Conservation (phyloP, 2,888 invertebrate genomes). For the Dusona sp. region DNA sequence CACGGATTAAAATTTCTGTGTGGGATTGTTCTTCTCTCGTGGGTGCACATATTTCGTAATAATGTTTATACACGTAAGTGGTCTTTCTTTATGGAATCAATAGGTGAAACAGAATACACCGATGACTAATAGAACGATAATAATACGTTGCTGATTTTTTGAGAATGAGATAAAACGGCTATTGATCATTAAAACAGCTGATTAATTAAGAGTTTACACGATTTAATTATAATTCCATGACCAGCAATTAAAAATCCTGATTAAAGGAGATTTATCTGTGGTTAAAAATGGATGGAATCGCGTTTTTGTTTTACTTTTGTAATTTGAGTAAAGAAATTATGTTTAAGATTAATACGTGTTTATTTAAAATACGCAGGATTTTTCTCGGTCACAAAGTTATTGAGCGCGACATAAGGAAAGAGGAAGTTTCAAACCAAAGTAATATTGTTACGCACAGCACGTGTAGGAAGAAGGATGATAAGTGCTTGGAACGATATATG, state of each 20-base stretch:
- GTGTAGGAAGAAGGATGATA: slow-evolving; percentile 41
- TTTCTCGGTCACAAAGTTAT: background rate
- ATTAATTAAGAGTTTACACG: background rate
- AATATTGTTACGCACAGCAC: slow-evolving; percentile 38
- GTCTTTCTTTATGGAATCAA: slow-evolving; percentile 14
- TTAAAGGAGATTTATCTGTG: background rate
- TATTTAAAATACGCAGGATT: background rate
- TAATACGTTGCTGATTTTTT: background rate
- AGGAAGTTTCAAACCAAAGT: slow-evolving; percentile 6
- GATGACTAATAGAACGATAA: slow-evolving; percentile 22
- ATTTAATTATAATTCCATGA: too few species aligned
- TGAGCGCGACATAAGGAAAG: background rate
- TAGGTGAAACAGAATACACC: background rate
- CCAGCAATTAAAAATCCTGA: background rate
- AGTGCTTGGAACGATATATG: slow-evolving; percentile 52
- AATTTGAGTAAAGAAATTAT: background rate
- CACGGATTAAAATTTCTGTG: slow-evolving; percentile 50
- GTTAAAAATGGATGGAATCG: too few species aligned
- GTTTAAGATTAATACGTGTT: background rate
- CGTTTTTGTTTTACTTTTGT: background rate
- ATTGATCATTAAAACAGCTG: background rate
- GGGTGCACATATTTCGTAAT: slow-evolving; percentile 61
- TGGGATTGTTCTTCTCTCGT: slow-evolving; percentile 51
- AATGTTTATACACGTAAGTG: slow-evolving; percentile 12
- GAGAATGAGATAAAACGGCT: background rate